These are phyloP conservation scores for Ormyrus thymus DNA, from an alignment of 2,888 invertebrate genomes.

Conservation along the genomic window DNA sequence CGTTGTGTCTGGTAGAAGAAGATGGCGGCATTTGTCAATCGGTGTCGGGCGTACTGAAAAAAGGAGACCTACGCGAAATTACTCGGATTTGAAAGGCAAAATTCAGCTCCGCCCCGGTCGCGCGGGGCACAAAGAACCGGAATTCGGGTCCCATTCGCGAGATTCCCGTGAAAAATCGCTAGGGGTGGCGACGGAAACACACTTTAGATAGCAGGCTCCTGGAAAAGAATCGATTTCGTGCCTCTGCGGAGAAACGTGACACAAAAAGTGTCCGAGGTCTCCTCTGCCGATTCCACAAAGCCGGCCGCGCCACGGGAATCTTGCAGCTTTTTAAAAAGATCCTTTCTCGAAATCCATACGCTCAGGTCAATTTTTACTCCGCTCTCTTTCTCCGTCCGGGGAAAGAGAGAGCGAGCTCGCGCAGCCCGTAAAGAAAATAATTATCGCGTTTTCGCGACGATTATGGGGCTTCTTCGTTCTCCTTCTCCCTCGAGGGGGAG, in stretches of 20 bases:
- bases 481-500: not conserved
- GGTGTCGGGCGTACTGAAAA: too few relatives aligned
- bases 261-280: constrained; percentile 27
- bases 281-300: constrained; percentile 23
- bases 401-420: not conserved
- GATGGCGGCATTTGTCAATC: too few relatives aligned
- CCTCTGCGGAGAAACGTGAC: constrained; percentile 4
- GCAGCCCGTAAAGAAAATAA: constrained; percentile 42
- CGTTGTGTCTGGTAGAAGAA: too few relatives aligned
- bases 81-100: constrained; percentile 33
- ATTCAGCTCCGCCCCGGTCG: constrained; percentile 55
- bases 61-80: constrained; percentile 42
- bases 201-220: constrained; percentile 5
- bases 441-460: constrained; percentile 48
- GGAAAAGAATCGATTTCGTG: constrained; percentile 33
- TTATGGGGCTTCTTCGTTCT: constrained; percentile 3
- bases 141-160: constrained; percentile 30
- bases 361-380: constrained; percentile 40
- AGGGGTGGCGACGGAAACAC: constrained; percentile 6
- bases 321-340: constrained; percentile 47
- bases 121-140: constrained; percentile 36
- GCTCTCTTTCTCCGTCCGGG: not conserved
- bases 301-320: constrained; percentile 28
- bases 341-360: constrained; percentile 46
- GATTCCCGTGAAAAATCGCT: constrained; percentile 29